Evolutionary conservation across 2,113 vertebrate genomes (phyloP).

Genomic region (Ptilonorhynchus violaceus): DNA sequence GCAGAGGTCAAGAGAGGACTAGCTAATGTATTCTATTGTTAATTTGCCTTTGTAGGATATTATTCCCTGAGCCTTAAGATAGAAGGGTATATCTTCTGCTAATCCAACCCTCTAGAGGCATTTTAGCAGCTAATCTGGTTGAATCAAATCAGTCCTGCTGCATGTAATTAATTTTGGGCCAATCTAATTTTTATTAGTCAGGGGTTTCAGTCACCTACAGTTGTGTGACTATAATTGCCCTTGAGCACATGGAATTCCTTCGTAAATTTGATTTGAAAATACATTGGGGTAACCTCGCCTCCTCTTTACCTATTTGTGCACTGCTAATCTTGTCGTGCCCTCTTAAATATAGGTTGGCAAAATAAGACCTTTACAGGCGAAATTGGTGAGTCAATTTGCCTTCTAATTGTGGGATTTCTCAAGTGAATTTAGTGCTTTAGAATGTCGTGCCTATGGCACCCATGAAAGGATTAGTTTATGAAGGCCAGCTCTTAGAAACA

Average conservation of each 20-base stretch:
- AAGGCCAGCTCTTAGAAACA: slow-evolving; percentile 61
- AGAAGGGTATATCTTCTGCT: slow-evolving; percentile 32
- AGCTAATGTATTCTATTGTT: slow-evolving; percentile 20
- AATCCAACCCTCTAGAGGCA: slow-evolving; percentile 58
- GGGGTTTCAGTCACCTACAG: slow-evolving; percentile 53
- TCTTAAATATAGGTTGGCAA: not conserved
- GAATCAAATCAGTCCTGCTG: slow-evolving; percentile 60
- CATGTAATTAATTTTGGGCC: slow-evolving; percentile 66
- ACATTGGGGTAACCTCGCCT: not conserved
- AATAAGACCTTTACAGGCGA: not conserved
- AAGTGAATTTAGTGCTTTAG: slow-evolving; percentile 58
- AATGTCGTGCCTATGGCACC: slow-evolving; percentile 56
- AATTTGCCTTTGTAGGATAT: slow-evolving; percentile 30
- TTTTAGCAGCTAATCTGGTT: slow-evolving; percentile 62
- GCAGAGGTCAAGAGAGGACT: not conserved
- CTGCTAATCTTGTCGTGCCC: not conserved
- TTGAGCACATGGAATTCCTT: slow-evolving; percentile 52
- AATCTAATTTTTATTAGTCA: slow-evolving; percentile 70
- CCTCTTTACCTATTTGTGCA: not conserved
- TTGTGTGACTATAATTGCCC: slow-evolving; percentile 45
- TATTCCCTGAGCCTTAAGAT: slow-evolving; percentile 1
- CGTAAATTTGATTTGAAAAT: slow-evolving; percentile 48
- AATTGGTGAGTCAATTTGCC: slow-evolving; percentile 10
- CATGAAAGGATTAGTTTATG: slow-evolving; percentile 63
- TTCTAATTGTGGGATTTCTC: slow-evolving; percentile 43